Conservation (phyloP, 2,113 vertebrate species). For the Apteryx mantelli region DNA sequence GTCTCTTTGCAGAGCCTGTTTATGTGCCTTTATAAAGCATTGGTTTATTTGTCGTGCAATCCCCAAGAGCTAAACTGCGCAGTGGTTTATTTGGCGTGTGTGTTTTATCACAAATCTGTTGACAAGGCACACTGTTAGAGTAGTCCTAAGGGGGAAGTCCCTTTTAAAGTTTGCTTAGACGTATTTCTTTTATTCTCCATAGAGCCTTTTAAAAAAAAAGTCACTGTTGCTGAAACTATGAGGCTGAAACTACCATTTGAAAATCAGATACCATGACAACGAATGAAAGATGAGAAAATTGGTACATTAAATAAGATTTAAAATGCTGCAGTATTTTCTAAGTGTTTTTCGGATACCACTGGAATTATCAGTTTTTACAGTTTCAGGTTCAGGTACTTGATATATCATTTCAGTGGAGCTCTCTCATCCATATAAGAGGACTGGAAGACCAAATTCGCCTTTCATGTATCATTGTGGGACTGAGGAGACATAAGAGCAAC, state of each 20-base stretch:
- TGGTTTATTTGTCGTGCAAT: background rate
- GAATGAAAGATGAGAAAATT: background rate
- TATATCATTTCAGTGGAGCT: background rate
- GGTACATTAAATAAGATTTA: background rate
- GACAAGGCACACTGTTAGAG: background rate
- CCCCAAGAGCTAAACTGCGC: background rate
- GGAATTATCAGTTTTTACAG: background rate
- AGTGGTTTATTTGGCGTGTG: background rate
- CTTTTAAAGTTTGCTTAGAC: background rate
- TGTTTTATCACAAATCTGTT: background rate
- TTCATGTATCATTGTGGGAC: background rate
- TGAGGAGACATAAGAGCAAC: background rate
- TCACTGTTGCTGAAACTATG: background rate
- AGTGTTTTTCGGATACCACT: background rate
- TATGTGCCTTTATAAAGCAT: background rate
- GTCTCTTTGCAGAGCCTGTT: conserved; percentile 1
- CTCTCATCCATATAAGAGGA: background rate
- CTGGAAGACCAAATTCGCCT: background rate
- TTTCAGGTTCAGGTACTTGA: background rate
- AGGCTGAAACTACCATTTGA: background rate
- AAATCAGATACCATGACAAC: conserved; percentile 20
- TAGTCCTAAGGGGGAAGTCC: background rate
- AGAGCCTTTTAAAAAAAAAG: background rate
- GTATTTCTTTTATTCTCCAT: background rate
- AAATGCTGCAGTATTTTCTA: background rate